phyloP scores from a whole-genome alignment of 1,140 invertebrate species.

The Aphidius gifuensis region DNA sequence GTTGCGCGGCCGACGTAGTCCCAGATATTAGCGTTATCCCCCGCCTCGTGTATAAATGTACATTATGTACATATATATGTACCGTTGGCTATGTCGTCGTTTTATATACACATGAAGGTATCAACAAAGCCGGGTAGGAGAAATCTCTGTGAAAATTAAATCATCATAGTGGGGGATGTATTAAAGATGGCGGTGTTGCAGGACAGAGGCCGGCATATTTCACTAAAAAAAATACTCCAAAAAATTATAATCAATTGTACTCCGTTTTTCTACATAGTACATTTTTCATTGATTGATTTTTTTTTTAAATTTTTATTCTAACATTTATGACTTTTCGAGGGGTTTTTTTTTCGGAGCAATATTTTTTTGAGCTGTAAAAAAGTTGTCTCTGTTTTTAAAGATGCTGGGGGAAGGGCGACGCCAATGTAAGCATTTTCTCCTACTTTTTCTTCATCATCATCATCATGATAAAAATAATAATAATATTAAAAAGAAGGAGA shows the following conservation, averaged over 20 bases:
- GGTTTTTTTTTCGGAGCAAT: too few species aligned
- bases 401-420: too few species aligned
- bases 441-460: too few species aligned
- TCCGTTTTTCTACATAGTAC: neutral
- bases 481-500: too few species aligned
- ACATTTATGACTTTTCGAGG: too few species aligned
- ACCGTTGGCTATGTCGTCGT: too few species aligned
- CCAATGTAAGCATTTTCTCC: too few species aligned
- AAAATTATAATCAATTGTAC: neutral
- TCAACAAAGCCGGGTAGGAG: conserved; percentile 24
- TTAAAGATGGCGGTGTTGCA: conserved; percentile 16
- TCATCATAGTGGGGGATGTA: conserved; percentile 1
- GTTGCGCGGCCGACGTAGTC: conserved; percentile 48
- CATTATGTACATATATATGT: too few species aligned
- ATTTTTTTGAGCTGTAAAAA: too few species aligned
- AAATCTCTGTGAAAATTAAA: conserved; percentile 7
- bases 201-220: conserved; percentile 20
- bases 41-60: conserved; percentile 15
- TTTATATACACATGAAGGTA: conserved; percentile 30
- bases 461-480: too few species aligned
- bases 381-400: too few species aligned
- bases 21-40: conserved; percentile 48
- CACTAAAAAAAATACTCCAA: neutral
- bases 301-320: neutral
- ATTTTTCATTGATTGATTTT: neutral